phyloP scores from a whole-genome alignment of 1,140 invertebrate genomes.

The Trichomalopsis sarcophagae region DNA sequence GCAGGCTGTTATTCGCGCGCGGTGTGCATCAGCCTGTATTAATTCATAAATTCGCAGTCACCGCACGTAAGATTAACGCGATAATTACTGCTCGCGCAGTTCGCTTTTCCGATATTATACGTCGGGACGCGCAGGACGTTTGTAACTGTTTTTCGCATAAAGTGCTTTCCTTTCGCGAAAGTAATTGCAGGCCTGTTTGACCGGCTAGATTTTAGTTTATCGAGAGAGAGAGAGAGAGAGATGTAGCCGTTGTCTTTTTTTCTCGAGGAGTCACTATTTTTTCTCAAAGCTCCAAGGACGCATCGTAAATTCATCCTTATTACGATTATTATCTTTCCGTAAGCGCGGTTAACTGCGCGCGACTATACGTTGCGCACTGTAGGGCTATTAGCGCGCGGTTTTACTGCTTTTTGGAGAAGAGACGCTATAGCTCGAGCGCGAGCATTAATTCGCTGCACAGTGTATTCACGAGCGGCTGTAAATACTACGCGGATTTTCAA shows the following conservation, averaged over 20 bases:
- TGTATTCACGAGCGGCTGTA: too few species aligned
- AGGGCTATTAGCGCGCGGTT: background rate
- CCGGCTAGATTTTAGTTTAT: slow-evolving; percentile 2
- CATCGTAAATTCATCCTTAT: slow-evolving; percentile 10
- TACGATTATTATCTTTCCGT: slow-evolving; percentile 17
- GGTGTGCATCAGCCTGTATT: background rate
- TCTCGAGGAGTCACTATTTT: background rate
- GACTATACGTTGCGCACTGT: too few species aligned
- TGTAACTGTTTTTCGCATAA: background rate
- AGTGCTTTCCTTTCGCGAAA: background rate
- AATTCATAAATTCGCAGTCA: slow-evolving; percentile 1
- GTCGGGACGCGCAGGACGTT: background rate
- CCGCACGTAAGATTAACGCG: background rate
- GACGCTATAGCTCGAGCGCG: too few species aligned
- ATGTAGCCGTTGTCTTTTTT: background rate
- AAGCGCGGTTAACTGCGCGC: background rate
- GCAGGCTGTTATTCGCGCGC: background rate
- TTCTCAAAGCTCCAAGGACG: background rate
- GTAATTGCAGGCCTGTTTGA: background rate
- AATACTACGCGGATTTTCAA: background rate
- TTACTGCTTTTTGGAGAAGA: background rate
- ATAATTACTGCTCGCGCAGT: background rate
- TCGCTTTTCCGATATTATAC: background rate
- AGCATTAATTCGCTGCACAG: background rate
- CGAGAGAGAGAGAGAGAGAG: background rate